Percentiles rank a stretch among this genome's conserved stretches.
These are phyloP conservation scores for Drosophila koepferae DNA, from an alignment of 2,888 invertebrate species.

Conservation along the genomic window DNA sequence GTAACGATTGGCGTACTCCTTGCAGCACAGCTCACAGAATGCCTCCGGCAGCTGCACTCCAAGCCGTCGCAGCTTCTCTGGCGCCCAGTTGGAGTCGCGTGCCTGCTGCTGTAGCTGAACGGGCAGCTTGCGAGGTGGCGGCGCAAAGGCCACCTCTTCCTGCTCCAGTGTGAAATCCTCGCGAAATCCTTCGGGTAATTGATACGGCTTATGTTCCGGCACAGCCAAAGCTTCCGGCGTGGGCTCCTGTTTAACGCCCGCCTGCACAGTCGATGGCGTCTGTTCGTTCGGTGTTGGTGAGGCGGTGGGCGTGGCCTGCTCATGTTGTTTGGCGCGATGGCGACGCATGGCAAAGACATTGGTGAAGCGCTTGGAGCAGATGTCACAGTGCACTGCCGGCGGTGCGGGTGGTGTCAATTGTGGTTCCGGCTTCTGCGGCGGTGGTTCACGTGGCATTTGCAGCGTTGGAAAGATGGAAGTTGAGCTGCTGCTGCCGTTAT, in stretches of 20 bases:
- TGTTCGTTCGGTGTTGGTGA: constrained; percentile 48
- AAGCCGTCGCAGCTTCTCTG: constrained; percentile 90
- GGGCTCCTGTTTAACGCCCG: constrained; percentile 55
- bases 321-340: constrained; percentile 89
- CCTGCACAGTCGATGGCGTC: constrained; percentile 19
- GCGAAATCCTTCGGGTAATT: constrained; percentile 85
- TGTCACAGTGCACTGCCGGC: constrained; percentile 87
- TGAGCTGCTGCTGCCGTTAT: constrained; percentile 54
- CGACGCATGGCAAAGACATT: constrained; percentile 90
- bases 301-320: constrained; percentile 66
- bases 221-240: constrained; percentile 12
- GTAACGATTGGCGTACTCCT: constrained; percentile 97
- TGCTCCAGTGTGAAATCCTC: constrained; percentile 85
- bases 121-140: constrained; percentile 87
- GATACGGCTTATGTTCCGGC: constrained; percentile 67
- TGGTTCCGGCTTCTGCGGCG: constrained; percentile 47
- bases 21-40: constrained; percentile 97
- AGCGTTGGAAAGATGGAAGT: constrained; percentile 68
- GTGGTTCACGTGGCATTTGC: constrained; percentile 51
- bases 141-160: constrained; percentile 85
- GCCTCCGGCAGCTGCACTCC: constrained; percentile 94
- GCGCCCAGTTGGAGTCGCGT: constrained; percentile 90
- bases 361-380: constrained; percentile 90
- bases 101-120: constrained; percentile 88
- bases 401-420: constrained; percentile 59